Evolutionary conservation across 2,888 invertebrate genomes (phyloP).

Genomic region (Nemoura dubitans): DNA sequence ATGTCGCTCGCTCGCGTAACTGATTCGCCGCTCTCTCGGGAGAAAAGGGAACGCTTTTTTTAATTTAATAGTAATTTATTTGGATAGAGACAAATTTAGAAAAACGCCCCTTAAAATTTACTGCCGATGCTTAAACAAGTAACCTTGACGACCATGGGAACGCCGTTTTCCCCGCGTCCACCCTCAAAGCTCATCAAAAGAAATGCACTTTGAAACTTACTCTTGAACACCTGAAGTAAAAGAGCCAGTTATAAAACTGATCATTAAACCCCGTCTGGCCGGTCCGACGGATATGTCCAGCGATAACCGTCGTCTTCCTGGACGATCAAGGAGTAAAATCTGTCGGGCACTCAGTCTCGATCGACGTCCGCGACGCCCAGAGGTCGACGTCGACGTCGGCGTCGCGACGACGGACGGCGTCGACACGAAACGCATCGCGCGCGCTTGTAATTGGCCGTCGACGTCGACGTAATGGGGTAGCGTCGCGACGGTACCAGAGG

Average conservation of each 20-base stretch:
- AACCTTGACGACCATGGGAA: not conserved
- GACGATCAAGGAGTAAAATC: too few species aligned
- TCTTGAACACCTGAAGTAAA: not conserved
- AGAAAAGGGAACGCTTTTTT: too few species aligned
- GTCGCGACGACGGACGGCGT: not conserved
- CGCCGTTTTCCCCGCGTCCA: not conserved
- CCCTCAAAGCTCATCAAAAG: not conserved
- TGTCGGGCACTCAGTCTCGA: too few species aligned
- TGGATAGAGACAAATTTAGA: not conserved
- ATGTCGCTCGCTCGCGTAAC: not conserved
- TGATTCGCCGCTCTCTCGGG: too few species aligned
- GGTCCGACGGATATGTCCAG: too few species aligned
- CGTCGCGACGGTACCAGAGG: not conserved
- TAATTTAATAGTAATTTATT: too few species aligned
- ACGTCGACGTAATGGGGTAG: slow-evolving; percentile 38
- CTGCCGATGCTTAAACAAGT: not conserved
- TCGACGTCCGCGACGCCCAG: not conserved
- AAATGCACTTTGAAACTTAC: not conserved
- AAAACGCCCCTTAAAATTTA: not conserved
- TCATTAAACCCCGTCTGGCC: too few species aligned
- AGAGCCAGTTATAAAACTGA: not conserved
- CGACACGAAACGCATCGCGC: not conserved
- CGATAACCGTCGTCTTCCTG: too few species aligned
- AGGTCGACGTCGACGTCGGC: too few species aligned
- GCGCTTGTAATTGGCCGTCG: slow-evolving; percentile 38